These are phyloP conservation scores for Anoura caudifer DNA, from an alignment of 2,113 vertebrate genomes.

Conservation along the genomic window DNA sequence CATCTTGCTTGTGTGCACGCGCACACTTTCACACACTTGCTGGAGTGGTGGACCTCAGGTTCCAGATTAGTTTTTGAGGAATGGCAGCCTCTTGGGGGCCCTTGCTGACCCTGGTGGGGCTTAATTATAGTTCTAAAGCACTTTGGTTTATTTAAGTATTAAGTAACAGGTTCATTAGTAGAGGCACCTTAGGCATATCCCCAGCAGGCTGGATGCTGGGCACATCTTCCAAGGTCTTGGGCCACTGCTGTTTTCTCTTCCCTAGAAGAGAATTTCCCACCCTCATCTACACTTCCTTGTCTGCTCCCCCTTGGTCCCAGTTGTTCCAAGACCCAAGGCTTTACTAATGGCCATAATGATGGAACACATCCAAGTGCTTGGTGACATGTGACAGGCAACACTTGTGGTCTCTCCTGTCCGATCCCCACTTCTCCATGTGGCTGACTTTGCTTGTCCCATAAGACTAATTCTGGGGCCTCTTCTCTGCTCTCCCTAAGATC, in stretches of 20 bases:
- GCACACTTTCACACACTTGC: accelerated
- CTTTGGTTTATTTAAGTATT: neutral
- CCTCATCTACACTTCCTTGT: neutral
- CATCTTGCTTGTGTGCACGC: neutral
- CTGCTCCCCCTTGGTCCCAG: accelerated
- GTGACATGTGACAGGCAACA: neutral
- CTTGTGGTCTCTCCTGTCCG: neutral
- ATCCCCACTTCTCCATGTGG: neutral
- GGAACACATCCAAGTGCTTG: neutral
- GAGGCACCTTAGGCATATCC: neutral
- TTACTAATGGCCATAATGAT: neutral
- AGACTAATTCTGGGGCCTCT: neutral
- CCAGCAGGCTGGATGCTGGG: neutral
- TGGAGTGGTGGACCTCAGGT: neutral
- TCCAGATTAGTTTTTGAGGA: neutral
- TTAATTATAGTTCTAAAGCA: neutral
- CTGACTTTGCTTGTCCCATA: neutral
- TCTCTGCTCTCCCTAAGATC: neutral
- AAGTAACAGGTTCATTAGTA: neutral
- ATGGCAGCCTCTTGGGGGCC: neutral
- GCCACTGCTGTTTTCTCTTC: neutral
- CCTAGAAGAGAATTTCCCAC: neutral
- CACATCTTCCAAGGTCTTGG: neutral
- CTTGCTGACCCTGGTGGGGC: neutral
- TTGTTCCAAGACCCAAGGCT: neutral